Conservation (phyloP, 2,113 vertebrate genomes). For the Podarcis raffonei region DNA sequence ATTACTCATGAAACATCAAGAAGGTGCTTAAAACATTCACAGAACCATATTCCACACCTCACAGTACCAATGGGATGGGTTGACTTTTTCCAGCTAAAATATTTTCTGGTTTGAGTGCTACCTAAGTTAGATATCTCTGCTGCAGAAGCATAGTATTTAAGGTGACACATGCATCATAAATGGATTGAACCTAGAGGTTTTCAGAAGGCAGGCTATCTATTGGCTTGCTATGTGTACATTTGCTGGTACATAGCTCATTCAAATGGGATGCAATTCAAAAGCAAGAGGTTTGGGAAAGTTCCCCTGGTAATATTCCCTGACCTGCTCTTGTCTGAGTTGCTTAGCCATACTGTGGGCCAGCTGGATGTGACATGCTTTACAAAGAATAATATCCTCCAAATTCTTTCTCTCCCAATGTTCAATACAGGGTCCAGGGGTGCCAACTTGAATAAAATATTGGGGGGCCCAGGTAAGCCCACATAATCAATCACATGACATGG, state of each 20-base stretch:
- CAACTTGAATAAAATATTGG: too few relatives aligned
- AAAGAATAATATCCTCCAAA: background rate
- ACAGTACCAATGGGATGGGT: background rate
- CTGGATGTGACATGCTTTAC: background rate
- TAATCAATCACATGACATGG: too few relatives aligned
- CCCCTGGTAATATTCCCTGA: background rate
- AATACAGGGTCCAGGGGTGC: too few relatives aligned
- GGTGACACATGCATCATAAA: background rate
- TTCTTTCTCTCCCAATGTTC: background rate
- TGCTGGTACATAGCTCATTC: background rate
- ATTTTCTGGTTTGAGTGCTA: too few relatives aligned
- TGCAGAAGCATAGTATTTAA: background rate
- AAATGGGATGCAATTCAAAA: background rate
- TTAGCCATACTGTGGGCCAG: background rate
- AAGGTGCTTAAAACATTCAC: background rate
- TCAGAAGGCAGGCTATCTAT: background rate
- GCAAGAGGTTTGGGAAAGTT: background rate
- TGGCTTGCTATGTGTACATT: background rate
- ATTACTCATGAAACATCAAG: background rate
- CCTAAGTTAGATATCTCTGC: too few relatives aligned
- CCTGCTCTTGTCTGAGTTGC: background rate
- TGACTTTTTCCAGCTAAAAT: background rate
- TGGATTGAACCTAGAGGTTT: background rate
- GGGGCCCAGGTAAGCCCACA: too few relatives aligned
- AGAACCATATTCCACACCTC: background rate